Evolutionary conservation across 2,113 vertebrate species (phyloP).

Genomic region (Ageneiosus marmoratus): DNA sequence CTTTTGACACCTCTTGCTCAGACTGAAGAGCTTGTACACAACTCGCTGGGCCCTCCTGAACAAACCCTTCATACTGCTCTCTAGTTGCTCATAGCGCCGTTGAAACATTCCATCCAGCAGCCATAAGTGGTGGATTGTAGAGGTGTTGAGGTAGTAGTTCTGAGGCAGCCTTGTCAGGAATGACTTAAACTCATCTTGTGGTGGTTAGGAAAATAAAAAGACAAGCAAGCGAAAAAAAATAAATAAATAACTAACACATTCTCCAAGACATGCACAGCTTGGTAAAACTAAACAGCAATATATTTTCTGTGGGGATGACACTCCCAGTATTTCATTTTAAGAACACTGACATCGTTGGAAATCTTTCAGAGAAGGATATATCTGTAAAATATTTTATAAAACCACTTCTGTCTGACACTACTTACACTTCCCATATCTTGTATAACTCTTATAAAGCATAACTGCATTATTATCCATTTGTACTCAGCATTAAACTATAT

Average conservation of each 20-base stretch:
- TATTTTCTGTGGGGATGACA: conserved; percentile 3
- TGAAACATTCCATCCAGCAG: conserved; percentile 90
- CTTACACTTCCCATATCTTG: conserved; percentile 49
- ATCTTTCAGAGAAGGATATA: conserved; percentile 60
- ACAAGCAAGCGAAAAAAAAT: neutral
- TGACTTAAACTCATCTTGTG: conserved; percentile 91
- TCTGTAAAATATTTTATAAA: conserved; percentile 50
- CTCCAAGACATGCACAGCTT: neutral
- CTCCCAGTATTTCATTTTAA: conserved; percentile 35
- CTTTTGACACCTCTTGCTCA: conserved; percentile 92
- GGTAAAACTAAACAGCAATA: conserved; percentile 4
- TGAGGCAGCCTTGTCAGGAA: conserved; percentile 90
- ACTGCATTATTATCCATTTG: conserved; percentile 52
- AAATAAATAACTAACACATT: neutral
- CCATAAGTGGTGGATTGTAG: conserved; percentile 90
- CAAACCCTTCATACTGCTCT: conserved; percentile 85
- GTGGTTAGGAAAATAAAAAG: conserved; percentile 35
- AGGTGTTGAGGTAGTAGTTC: conserved; percentile 91
- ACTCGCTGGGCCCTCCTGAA: conserved; percentile 88
- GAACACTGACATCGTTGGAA: conserved; percentile 34
- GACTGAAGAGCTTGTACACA: conserved; percentile 93
- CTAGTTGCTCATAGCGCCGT: conserved; percentile 88
- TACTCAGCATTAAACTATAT: neutral
- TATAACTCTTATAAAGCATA: conserved; percentile 64
- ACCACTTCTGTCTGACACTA: conserved; percentile 58